A percentile compares a stretch with the other conserved stretches of the same genome.
Evolutionary conservation across 2,888 invertebrate species (phyloP).

Genomic region (Nipponacmea schrenckii): DNA sequence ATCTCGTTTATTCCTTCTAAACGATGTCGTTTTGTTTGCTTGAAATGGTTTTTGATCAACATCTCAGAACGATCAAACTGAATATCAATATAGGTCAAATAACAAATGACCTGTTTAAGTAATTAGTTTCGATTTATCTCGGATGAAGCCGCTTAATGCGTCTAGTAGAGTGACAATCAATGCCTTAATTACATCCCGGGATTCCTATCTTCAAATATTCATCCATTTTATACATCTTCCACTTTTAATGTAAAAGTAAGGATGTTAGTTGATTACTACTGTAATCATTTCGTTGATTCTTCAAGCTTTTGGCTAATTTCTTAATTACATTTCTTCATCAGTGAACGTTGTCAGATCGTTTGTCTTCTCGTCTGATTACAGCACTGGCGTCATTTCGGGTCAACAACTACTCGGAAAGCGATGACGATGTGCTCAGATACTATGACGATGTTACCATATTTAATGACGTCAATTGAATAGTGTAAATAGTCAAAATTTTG

Average conservation of each 20-base stretch:
- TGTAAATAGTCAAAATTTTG: too few relatives aligned
- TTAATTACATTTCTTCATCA: not conserved
- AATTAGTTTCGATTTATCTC: slow-evolving; percentile 6
- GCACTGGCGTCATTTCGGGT: not conserved
- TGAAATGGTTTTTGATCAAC: slow-evolving; percentile 1
- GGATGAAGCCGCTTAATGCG: slow-evolving; percentile 1
- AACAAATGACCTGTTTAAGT: slow-evolving; percentile 7
- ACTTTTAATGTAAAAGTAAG: not conserved
- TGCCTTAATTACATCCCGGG: slow-evolving; percentile 1
- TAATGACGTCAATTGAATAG: slow-evolving; percentile 3
- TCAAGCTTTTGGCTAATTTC: not conserved
- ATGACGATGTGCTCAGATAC: not conserved
- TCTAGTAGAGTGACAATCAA: slow-evolving; percentile 1
- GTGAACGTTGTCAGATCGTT: not conserved
- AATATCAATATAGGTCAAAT: slow-evolving; percentile 6
- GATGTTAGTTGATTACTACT: not conserved
- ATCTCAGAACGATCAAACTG: not conserved
- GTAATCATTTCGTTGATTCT: not conserved
- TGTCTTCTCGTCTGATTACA: not conserved
- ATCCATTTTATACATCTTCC: not conserved
- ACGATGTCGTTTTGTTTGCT: not conserved
- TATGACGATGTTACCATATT: not conserved
- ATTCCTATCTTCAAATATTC: slow-evolving; percentile 6
- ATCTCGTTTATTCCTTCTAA: not conserved
- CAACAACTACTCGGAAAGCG: not conserved